Percentiles rank a stretch among this genome's conserved stretches.
Conservation (phyloP, 2,888 invertebrate species). For the Ornithoptera alexandrae region DNA sequence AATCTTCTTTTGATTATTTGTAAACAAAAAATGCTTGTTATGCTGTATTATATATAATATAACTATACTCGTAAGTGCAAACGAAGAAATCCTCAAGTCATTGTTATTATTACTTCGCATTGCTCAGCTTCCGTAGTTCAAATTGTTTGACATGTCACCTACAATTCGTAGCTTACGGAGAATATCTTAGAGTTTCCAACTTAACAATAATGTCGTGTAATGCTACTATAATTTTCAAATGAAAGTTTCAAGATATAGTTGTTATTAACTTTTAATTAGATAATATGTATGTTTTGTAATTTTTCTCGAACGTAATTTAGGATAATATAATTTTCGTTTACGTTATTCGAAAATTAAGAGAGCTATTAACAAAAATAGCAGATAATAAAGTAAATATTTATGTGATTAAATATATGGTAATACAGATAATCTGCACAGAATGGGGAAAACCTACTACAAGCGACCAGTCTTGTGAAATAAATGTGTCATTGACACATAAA, state of each 20-base stretch:
- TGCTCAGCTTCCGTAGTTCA: constrained; percentile 8
- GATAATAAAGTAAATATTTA: background rate
- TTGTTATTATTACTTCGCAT: constrained; percentile 13
- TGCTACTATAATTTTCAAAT: background rate
- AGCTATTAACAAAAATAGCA: background rate
- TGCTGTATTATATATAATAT: background rate
- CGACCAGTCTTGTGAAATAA: background rate
- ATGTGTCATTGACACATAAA: background rate
- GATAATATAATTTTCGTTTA: background rate
- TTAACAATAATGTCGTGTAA: background rate
- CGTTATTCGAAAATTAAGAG: background rate
- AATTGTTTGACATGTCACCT: constrained; percentile 20
- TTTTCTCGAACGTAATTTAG: background rate
- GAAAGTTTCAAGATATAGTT: background rate
- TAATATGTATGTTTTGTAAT: background rate
- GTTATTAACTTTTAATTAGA: background rate
- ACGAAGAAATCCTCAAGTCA: background rate
- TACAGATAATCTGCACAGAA: background rate
- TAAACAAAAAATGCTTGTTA: background rate
- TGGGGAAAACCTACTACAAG: background rate
- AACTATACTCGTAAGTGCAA: background rate
- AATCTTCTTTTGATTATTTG: too few relatives aligned
- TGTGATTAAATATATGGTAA: background rate
- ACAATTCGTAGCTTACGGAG: background rate
- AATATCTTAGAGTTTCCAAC: background rate